Evolutionary conservation across 2,113 vertebrate species (phyloP).

Genomic region (Chionomys nivalis): DNA sequence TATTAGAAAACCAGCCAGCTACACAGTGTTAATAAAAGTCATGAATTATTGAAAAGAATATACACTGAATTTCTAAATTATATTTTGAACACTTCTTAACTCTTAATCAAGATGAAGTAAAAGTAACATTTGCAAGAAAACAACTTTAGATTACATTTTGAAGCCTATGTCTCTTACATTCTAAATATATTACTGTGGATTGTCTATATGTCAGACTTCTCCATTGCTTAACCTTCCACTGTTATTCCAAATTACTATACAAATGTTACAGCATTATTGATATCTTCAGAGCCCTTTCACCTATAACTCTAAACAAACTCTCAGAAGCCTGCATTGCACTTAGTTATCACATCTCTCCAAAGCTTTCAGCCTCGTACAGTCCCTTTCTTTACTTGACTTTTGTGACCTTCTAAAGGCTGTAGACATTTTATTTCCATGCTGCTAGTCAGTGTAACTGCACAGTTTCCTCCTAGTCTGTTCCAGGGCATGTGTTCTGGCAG

Average conservation of each 20-base stretch:
- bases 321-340: neutral
- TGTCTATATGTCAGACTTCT: neutral
- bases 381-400: neutral
- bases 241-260: neutral
- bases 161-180: neutral
- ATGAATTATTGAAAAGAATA: neutral
- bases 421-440: neutral
- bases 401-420: neutral
- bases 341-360: neutral
- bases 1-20: neutral
- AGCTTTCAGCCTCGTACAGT: neutral
- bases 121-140: neutral
- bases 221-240: neutral
- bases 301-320: neutral
- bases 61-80: neutral
- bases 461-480: slow-evolving; percentile 7
- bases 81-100: neutral
- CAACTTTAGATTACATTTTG: neutral
- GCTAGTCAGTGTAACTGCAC: neutral
- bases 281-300: neutral
- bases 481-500: neutral
- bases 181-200: neutral
- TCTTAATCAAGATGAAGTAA: neutral
- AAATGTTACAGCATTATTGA: neutral
- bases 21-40: neutral